A percentile compares a stretch with the other conserved stretches of the same genome.
Evolutionary conservation across 2,888 invertebrate species (phyloP).

Genomic region (Sminthurides aquaticus): DNA sequence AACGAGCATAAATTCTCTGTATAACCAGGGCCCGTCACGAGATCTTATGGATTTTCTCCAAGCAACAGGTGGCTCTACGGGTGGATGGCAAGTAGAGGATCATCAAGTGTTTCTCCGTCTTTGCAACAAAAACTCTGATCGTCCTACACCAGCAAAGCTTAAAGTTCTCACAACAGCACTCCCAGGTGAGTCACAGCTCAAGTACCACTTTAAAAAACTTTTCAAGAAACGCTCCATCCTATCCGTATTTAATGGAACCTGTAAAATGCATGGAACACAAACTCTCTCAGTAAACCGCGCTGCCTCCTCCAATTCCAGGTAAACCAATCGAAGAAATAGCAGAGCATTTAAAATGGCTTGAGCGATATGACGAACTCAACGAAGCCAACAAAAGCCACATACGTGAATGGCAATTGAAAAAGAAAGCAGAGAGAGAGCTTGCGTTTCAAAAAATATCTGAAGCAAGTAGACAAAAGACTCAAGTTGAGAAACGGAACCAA

Average conservation of each 20-base stretch:
- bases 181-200: neutral
- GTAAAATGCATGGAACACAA: too few relatives aligned
- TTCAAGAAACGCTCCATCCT: too few relatives aligned
- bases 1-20: too few relatives aligned
- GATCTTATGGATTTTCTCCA: slow-evolving; percentile 30
- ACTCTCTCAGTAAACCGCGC: too few relatives aligned
- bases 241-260: too few relatives aligned
- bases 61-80: slow-evolving; percentile 30
- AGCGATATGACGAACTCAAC: slow-evolving; percentile 26
- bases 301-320: slow-evolving; percentile 2
- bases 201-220: too few relatives aligned
- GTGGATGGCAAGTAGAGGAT: slow-evolving; percentile 31
- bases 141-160: neutral
- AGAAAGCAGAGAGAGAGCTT: slow-evolving; percentile 27
- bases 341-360: slow-evolving; percentile 33
- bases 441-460: slow-evolving; percentile 29
- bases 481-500: slow-evolving; percentile 28
- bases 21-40: slow-evolving; percentile 18
- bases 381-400: slow-evolving; percentile 26
- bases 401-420: slow-evolving; percentile 30
- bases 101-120: slow-evolving; percentile 25
- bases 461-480: slow-evolving; percentile 26
- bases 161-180: neutral
- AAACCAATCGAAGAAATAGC: slow-evolving; percentile 31
- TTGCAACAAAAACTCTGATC: slow-evolving; percentile 18